Conservation (phyloP, 2,888 invertebrate species). For the Lathronympha strigana region DNA sequence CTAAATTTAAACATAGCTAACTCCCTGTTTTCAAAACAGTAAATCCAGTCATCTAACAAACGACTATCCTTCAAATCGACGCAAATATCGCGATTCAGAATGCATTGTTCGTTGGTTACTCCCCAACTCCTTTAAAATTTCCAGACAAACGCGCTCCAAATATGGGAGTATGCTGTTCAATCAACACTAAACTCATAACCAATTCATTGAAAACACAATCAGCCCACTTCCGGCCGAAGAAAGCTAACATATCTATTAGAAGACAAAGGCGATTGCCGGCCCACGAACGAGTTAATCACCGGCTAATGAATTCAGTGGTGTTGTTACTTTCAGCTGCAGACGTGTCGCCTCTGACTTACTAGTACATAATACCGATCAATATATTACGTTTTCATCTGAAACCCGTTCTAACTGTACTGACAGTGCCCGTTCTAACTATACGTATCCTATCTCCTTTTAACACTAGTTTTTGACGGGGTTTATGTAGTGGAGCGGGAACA, state of each 20-base stretch:
- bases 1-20: too few relatives aligned
- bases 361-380: neutral
- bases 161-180: slow-evolving; percentile 27
- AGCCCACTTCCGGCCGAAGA: slow-evolving; percentile 42
- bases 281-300: slow-evolving; percentile 77
- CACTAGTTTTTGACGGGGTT: too few relatives aligned
- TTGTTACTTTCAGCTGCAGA: neutral
- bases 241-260: slow-evolving; percentile 45
- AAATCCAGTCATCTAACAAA: too few relatives aligned
- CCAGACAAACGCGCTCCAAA: neutral
- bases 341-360: neutral
- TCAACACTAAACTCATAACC: slow-evolving; percentile 29
- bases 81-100: neutral
- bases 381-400: too few relatives aligned
- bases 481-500: too few relatives aligned
- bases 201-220: slow-evolving; percentile 42
- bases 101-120: neutral
- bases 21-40: too few relatives aligned
- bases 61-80: too few relatives aligned
- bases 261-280: slow-evolving; percentile 67
- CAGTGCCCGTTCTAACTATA: too few relatives aligned
- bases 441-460: too few relatives aligned
- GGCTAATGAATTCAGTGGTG: slow-evolving; percentile 66
- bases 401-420: too few relatives aligned
- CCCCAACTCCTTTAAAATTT: neutral